phyloP scores from a whole-genome alignment of 2,797 vertebrate genomes.

The Podarcis siculus region DNA sequence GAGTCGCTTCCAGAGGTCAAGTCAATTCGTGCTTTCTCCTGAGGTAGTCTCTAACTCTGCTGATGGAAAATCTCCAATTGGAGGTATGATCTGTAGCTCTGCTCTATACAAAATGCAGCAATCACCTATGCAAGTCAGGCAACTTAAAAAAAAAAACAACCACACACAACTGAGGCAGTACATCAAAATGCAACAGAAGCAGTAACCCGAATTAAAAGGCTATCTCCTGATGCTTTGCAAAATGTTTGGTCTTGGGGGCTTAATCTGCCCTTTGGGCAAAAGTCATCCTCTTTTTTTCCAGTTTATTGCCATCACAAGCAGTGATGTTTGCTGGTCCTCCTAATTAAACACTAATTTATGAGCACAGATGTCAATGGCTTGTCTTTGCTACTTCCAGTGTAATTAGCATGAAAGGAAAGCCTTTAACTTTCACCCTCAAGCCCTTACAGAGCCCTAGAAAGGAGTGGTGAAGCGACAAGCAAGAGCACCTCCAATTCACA shows the following conservation, averaged over 20 bases:
- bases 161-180: neutral
- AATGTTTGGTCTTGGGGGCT: neutral
- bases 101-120: neutral
- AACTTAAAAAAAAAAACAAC: neutral
- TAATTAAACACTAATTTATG: neutral
- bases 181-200: neutral
- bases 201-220: neutral
- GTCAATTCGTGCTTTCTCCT: conserved; percentile 5
- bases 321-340: neutral
- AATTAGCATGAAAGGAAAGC: neutral
- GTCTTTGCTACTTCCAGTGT: neutral
- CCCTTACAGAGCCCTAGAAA: neutral
- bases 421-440: neutral
- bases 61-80: neutral
- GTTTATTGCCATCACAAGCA: neutral
- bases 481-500: neutral
- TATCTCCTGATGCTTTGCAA: neutral
- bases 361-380: neutral
- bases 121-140: neutral
- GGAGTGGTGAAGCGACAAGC: too few relatives aligned
- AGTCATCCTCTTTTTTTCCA: neutral
- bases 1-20: neutral
- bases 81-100: neutral
- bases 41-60: conserved; percentile 15
- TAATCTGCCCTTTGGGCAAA: neutral